Evolutionary conservation across 2,888 invertebrate genomes (phyloP).

Genomic region (Drosophila stalkeri): DNA sequence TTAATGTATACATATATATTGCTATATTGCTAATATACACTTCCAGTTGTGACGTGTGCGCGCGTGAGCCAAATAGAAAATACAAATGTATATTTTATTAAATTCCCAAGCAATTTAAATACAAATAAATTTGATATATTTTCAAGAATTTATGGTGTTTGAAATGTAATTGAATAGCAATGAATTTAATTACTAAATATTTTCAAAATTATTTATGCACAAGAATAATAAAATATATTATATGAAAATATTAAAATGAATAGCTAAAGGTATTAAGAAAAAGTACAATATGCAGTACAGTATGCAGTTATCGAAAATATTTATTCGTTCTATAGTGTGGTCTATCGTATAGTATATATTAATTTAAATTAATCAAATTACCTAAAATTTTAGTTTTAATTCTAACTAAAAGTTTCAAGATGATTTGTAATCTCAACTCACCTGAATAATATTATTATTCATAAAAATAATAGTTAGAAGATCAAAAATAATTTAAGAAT

Average conservation of each 20-base stretch:
- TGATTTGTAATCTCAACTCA: too few species aligned
- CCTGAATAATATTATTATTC: too few species aligned
- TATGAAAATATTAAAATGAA: not conserved
- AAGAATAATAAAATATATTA: not conserved
- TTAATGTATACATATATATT: not conserved
- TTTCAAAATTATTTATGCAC: not conserved
- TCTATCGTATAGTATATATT: too few species aligned
- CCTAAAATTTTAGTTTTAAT: too few species aligned
- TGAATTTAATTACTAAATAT: not conserved
- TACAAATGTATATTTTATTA: not conserved
- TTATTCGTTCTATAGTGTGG: too few species aligned
- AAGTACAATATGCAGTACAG: too few species aligned
- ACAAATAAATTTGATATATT: not conserved
- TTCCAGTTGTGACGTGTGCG: constrained; percentile 25
- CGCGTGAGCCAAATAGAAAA: constrained; percentile 12
- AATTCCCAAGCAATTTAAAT: constrained; percentile 25
- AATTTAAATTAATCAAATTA: too few species aligned
- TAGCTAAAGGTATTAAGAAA: not conserved
- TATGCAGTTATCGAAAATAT: too few species aligned
- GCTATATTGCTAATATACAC: constrained; percentile 9
- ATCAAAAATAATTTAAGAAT: not conserved
- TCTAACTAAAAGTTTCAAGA: too few species aligned
- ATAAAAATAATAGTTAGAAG: too few species aligned
- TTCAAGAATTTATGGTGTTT: not conserved
- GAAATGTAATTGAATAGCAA: constrained; percentile 11